Percentiles rank a stretch among this genome's conserved stretches.
Conservation (phyloP, 2,888 invertebrate genomes). For the Rugalucina vietnamica region DNA sequence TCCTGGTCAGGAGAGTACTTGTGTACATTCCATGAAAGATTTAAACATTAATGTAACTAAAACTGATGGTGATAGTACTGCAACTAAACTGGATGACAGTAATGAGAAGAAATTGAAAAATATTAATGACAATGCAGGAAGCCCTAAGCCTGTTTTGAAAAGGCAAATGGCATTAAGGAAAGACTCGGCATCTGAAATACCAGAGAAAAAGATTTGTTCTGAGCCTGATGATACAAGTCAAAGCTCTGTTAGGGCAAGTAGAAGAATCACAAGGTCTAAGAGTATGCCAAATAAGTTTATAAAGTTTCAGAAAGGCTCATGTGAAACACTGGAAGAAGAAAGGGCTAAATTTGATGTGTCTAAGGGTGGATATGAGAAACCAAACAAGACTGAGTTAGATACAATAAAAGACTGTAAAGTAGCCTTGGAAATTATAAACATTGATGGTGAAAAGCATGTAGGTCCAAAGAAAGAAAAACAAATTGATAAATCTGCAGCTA, state of each 20-base stretch:
- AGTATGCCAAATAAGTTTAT: constrained; percentile 7
- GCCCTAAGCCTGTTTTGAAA: neutral
- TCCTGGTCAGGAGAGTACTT: neutral
- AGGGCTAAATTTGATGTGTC: neutral
- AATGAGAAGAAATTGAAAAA: neutral
- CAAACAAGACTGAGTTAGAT: neutral
- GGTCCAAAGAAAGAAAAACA: too few relatives aligned
- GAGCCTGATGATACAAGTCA: too few relatives aligned
- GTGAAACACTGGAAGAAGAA: constrained; percentile 42
- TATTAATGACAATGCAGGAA: neutral
- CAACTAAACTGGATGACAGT: neutral
- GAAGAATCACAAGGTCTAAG: constrained; percentile 10
- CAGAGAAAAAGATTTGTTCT: neutral
- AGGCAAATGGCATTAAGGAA: neutral
- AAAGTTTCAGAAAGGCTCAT: neutral
- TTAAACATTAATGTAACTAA: neutral
- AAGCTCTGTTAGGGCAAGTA: neutral
- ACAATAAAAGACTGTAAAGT: neutral
- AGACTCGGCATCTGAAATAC: neutral
- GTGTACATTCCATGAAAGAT: neutral
- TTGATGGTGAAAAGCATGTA: too few relatives aligned
- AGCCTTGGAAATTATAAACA: too few relatives aligned
- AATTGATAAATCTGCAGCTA: too few relatives aligned
- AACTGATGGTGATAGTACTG: neutral
- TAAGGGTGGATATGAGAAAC: neutral